Conservation (phyloP, 2,797 vertebrate genomes). For the Sciurus vulgaris region DNA sequence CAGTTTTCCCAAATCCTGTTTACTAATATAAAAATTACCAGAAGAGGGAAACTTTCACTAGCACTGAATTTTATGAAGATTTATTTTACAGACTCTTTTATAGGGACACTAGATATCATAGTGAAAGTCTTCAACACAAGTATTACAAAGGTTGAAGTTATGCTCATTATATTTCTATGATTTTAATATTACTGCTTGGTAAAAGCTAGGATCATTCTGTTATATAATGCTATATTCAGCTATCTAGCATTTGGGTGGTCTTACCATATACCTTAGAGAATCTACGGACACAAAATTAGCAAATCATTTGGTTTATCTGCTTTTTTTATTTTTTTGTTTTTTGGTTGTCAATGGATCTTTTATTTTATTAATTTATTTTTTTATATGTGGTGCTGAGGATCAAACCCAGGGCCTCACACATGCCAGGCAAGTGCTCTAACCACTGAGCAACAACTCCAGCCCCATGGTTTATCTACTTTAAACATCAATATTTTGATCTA, state of each 20-base stretch:
- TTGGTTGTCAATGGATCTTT: too few species aligned
- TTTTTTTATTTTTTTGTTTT: neutral
- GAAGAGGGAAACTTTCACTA: neutral
- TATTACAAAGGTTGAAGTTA: slow-evolving; percentile 34
- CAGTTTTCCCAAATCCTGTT: neutral
- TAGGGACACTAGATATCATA: neutral
- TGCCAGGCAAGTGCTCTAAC: too few species aligned
- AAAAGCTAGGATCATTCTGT: neutral
- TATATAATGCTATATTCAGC: neutral
- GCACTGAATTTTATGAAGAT: neutral
- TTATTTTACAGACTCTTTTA: neutral
- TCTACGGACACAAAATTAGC: neutral
- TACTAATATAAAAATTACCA: neutral
- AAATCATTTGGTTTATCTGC: neutral
- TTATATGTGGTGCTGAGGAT: too few species aligned
- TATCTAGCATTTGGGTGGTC: neutral
- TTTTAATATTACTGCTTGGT: slow-evolving; percentile 23
- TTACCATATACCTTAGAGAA: neutral
- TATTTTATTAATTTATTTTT: too few species aligned
- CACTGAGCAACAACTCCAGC: too few species aligned
- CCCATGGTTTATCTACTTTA: neutral
- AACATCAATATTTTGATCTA: neutral
- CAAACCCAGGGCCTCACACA: too few species aligned
- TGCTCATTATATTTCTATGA: neutral
- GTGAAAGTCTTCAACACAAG: neutral